A percentile compares a stretch with the other conserved stretches of the same genome.
These are phyloP conservation scores for Aurelia coerulea DNA, from an alignment of 30 jellyfish, hydroid and myxozoan genomes.

Conservation along the genomic window DNA sequence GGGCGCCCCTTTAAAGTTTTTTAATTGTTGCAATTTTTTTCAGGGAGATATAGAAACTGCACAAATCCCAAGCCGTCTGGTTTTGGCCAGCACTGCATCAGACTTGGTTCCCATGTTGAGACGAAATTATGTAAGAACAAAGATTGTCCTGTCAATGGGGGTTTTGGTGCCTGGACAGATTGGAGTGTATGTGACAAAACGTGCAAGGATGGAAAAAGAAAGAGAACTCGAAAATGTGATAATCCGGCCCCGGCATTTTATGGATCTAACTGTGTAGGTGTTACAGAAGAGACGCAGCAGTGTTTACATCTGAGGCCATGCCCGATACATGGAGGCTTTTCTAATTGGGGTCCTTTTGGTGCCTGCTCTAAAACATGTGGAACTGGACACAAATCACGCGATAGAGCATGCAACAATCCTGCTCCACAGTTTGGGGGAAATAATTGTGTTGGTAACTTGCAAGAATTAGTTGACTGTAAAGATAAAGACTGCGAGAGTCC, in stretches of 20 bases:
- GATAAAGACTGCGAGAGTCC: conserved; percentile 52
- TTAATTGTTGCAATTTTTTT: neutral
- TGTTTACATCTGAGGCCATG: conserved; percentile 69
- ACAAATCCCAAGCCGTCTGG: conserved; percentile 82
- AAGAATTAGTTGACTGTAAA: conserved; percentile 58
- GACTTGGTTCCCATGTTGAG: conserved; percentile 65
- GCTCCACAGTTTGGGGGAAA: conserved; percentile 81
- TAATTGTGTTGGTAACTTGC: conserved; percentile 55
- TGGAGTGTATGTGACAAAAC: conserved; percentile 78
- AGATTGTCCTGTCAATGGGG: conserved; percentile 76
- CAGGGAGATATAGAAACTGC: conserved; percentile 81
- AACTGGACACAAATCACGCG: conserved; percentile 52
- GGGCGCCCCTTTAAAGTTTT: no score
- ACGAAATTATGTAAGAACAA: conserved; percentile 46
- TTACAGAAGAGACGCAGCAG: conserved; percentile 48
- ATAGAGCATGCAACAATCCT: conserved; percentile 74
- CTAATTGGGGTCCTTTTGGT: conserved; percentile 63
- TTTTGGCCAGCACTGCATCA: conserved; percentile 68
- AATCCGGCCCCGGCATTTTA: conserved; percentile 75
- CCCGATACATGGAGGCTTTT: conserved; percentile 75
- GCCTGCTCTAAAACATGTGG: conserved; percentile 77
- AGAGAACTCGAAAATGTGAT: conserved; percentile 75
- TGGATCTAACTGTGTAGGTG: conserved; percentile 54
- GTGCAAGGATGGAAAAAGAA: conserved; percentile 71
- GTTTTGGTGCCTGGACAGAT: conserved; percentile 73